phyloP scores from a whole-genome alignment of 1,140 invertebrate species.

The Pristionchus pacificus region DNA sequence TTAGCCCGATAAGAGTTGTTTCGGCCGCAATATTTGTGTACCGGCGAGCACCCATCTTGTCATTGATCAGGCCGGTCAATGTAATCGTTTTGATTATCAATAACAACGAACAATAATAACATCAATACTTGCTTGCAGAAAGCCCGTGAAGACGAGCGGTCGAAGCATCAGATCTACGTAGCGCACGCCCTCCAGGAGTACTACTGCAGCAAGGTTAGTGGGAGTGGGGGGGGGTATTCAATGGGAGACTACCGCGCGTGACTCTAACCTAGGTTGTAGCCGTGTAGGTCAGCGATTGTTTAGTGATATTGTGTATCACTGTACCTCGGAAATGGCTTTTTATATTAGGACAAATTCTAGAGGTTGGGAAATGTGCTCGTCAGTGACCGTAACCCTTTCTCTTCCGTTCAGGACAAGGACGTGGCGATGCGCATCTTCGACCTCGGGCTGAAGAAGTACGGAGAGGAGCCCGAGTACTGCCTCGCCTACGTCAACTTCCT shows the following conservation, averaged over 20 bases:
- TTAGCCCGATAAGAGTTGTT: too few relatives aligned
- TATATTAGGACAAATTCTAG: too few relatives aligned
- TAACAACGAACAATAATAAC: too few relatives aligned
- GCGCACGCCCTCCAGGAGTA: slow-evolving; percentile 97
- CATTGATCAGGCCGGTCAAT: too few relatives aligned
- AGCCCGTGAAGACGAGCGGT: slow-evolving; percentile 81
- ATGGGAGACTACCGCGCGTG: background rate
- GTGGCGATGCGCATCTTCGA: slow-evolving; percentile 97
- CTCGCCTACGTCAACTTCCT: slow-evolving; percentile 93
- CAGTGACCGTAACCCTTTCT: background rate
- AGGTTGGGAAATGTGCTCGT: too few relatives aligned
- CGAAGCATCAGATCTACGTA: slow-evolving; percentile 87
- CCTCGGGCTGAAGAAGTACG: slow-evolving; percentile 91
- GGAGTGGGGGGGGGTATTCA: background rate
- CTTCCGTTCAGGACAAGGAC: slow-evolving; percentile 76
- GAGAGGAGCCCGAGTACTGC: slow-evolving; percentile 86
- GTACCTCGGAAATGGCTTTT: too few relatives aligned
- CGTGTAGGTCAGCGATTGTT: too few relatives aligned
- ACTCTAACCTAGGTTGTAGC: too few relatives aligned
- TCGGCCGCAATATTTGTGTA: too few relatives aligned
- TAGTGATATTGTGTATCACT: too few relatives aligned
- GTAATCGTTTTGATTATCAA: too few relatives aligned
- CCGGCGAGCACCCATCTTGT: too few relatives aligned
- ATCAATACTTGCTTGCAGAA: slow-evolving; percentile 58
- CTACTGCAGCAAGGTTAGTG: slow-evolving; percentile 81